Evolutionary conservation across 2,113 vertebrate species (phyloP).

Genomic region (Megaceryle maxima): DNA sequence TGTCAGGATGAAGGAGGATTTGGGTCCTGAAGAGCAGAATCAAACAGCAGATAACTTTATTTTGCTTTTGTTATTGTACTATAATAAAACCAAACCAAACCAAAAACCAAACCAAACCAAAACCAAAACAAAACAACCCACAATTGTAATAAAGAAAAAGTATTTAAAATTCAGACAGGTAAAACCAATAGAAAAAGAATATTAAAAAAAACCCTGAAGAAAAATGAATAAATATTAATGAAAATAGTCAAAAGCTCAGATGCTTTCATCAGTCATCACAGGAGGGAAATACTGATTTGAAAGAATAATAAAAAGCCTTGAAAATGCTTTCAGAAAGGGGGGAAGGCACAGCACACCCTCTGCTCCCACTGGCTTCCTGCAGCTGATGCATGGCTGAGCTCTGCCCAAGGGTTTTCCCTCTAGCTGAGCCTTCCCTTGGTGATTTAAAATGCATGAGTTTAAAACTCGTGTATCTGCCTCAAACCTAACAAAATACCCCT

Average conservation of each 20-base stretch:
- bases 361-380: background rate
- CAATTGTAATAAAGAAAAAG: background rate
- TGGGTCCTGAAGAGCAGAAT: background rate
- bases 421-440: background rate
- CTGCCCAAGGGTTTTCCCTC: background rate
- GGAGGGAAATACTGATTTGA: slow-evolving; percentile 17
- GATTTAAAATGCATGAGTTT: background rate
- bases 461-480: background rate
- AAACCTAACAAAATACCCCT: background rate
- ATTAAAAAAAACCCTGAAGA: accelerated
- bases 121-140: no score
- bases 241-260: background rate
- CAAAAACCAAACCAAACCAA: no score
- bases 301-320: background rate
- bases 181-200: background rate
- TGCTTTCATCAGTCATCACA: slow-evolving; percentile 14
- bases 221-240: background rate
- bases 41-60: background rate
- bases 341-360: background rate
- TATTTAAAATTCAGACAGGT: background rate
- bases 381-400: background rate
- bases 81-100: background rate
- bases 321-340: background rate
- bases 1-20: background rate
- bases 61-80: background rate